Evolutionary conservation across 2,113 vertebrate species (phyloP).

Genomic region (Puntigrus tetrazona): DNA sequence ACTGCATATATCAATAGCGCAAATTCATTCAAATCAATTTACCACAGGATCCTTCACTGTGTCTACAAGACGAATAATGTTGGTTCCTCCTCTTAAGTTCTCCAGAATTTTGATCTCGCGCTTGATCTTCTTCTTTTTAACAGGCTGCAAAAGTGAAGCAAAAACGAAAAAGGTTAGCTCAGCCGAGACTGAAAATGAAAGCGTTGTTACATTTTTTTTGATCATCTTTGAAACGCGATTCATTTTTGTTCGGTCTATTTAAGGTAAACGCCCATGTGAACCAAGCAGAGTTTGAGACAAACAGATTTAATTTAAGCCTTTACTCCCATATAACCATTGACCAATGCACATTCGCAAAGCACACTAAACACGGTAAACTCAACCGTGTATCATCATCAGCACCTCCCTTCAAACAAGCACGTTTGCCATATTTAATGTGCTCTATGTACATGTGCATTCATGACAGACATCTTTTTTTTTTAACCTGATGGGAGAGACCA

Average conservation of each 20-base stretch:
- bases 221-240: background rate
- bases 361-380: background rate
- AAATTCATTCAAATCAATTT: no score
- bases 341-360: background rate
- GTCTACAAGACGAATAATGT: slow-evolving; percentile 97
- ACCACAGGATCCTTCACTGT: slow-evolving; percentile 99
- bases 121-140: slow-evolving; percentile 99
- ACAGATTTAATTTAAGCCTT: background rate
- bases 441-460: background rate
- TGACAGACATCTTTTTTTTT: no score
- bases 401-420: background rate
- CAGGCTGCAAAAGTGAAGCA: slow-evolving; percentile 80
- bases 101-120: slow-evolving; percentile 98
- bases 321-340: background rate
- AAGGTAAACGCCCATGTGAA: background rate
- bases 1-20: background rate
- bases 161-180: background rate
- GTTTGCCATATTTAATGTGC: background rate
- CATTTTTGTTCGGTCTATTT: background rate
- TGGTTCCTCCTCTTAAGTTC: slow-evolving; percentile 95
- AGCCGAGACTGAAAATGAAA: background rate
- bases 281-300: background rate
- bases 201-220: background rate
- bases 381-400: background rate
- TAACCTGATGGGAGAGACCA: background rate